Evolutionary conservation across 2,797 vertebrate species (phyloP).

Genomic region (Parambassis ranga): DNA sequence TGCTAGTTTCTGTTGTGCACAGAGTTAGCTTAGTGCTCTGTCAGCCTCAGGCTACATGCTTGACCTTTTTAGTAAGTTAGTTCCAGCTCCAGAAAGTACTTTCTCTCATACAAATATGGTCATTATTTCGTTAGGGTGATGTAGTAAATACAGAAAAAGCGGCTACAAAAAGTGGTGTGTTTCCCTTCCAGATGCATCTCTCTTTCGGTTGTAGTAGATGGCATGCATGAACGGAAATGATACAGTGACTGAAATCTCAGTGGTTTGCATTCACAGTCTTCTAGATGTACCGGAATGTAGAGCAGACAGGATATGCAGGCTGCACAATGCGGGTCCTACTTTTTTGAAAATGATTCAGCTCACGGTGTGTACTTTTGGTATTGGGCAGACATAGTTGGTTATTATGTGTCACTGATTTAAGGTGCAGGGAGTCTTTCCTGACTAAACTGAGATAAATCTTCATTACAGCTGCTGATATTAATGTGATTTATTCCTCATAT

Average conservation of each 20-base stretch:
- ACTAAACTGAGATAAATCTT: not conserved
- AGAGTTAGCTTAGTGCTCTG: not conserved
- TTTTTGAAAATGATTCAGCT: not conserved
- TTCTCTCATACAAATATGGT: constrained; percentile 35
- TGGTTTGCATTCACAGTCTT: constrained; percentile 54
- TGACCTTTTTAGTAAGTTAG: constrained; percentile 42
- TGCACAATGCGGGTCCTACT: constrained; percentile 1
- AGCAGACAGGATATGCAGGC: constrained; percentile 15
- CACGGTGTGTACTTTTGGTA: not conserved
- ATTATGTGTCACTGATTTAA: not conserved
- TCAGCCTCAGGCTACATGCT: not conserved
- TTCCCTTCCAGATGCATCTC: constrained; percentile 39
- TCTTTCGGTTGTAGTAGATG: constrained; percentile 52
- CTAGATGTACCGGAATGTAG: constrained; percentile 23
- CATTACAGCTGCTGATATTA: too few relatives aligned
- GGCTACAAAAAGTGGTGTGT: not conserved
- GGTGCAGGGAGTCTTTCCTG: too few relatives aligned
- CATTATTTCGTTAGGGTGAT: too few relatives aligned
- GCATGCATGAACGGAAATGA: constrained; percentile 61
- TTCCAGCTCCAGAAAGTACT: constrained; percentile 24
- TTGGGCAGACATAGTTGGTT: too few relatives aligned
- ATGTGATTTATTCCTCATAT: too few relatives aligned
- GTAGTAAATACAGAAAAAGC: not conserved
- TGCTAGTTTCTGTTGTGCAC: not conserved
- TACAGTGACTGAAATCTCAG: constrained; percentile 51